Evolutionary conservation across 2,797 vertebrate species (phyloP).

Genomic region (Varecia variegata): DNA sequence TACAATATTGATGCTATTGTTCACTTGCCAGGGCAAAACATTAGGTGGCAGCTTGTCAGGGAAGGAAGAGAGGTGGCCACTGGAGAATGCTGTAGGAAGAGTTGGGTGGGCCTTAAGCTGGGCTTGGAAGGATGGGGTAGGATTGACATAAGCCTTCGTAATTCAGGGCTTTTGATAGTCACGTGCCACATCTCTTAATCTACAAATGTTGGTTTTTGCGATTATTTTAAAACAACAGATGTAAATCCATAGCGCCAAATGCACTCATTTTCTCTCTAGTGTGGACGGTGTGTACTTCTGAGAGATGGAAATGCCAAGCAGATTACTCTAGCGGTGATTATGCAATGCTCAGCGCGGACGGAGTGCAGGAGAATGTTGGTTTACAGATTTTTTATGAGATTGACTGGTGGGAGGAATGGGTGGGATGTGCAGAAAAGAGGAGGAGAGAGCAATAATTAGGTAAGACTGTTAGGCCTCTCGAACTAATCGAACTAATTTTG

Average conservation of each 20-base stretch:
- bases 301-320: not conserved
- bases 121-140: not conserved
- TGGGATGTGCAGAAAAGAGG: not conserved
- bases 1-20: not conserved
- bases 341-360: not conserved
- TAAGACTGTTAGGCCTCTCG: not conserved
- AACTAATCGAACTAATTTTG: not conserved
- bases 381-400: not conserved
- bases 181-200: not conserved
- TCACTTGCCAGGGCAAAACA: not conserved
- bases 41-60: not conserved
- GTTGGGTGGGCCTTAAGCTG: not conserved
- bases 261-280: not conserved
- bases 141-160: not conserved
- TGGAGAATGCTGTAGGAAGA: not conserved
- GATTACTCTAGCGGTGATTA: not conserved
- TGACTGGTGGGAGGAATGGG: not conserved
- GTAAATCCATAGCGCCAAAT: not conserved
- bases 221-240: not conserved
- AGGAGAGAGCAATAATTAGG: not conserved
- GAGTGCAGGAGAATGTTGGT: not conserved
- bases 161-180: not conserved
- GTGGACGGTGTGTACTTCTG: not conserved
- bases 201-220: not conserved
- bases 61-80: not conserved